phyloP scores from a whole-genome alignment of 2,113 vertebrate species.

The Oxyruncus cristatus region DNA sequence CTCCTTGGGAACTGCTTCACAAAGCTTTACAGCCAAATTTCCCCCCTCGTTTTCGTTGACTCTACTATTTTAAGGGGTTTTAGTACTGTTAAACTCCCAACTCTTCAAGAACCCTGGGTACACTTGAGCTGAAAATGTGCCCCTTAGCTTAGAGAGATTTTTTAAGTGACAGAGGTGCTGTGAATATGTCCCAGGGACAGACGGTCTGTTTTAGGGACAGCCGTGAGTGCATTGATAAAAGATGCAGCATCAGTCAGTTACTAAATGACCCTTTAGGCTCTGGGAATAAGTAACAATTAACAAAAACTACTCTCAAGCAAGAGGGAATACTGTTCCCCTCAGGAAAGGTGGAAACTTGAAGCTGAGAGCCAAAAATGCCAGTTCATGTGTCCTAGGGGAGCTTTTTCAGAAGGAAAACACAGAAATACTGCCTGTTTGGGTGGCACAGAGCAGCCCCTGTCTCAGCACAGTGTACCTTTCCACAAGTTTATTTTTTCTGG shows the following conservation, averaged over 20 bases:
- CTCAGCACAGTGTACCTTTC: background rate
- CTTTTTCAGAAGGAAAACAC: background rate
- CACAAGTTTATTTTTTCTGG: constrained; percentile 24
- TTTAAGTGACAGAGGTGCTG: background rate
- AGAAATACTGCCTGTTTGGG: background rate
- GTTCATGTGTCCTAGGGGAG: background rate
- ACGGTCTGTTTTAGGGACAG: background rate
- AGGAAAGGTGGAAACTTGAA: background rate
- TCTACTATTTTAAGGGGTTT: background rate
- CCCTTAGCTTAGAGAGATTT: background rate
- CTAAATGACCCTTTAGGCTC: background rate
- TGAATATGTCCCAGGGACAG: background rate
- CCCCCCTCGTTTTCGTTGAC: background rate
- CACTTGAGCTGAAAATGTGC: background rate
- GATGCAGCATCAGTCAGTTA: background rate
- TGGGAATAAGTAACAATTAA: background rate
- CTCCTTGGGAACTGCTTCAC: background rate
- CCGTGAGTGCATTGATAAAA: background rate
- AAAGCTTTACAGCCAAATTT: background rate
- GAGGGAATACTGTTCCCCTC: background rate
- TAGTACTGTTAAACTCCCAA: background rate
- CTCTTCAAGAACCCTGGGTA: background rate
- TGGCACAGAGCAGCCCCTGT: background rate
- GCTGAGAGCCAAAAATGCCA: background rate
- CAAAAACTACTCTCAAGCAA: background rate